Evolutionary conservation across 2,888 invertebrate genomes (phyloP).

Genomic region (Salticus scenicus): DNA sequence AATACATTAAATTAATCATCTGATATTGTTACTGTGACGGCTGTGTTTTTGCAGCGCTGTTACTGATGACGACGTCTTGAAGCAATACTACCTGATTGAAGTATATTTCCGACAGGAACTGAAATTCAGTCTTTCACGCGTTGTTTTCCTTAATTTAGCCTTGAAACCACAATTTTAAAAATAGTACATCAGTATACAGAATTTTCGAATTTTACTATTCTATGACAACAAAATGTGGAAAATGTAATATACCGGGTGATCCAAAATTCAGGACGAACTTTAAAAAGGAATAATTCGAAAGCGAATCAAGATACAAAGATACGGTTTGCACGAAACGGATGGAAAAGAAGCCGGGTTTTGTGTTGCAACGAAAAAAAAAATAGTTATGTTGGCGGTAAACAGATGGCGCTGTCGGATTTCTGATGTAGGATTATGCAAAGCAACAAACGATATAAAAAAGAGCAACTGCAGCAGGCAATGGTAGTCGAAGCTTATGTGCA

Average conservation of each 20-base stretch:
- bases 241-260: neutral
- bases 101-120: too few relatives aligned
- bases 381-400: neutral
- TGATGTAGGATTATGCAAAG: constrained; percentile 7
- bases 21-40: too few relatives aligned
- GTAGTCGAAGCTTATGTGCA: constrained; percentile 1
- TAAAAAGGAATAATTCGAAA: constrained; percentile 8
- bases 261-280: neutral
- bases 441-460: neutral
- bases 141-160: too few relatives aligned
- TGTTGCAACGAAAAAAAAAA: neutral
- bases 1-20: too few relatives aligned
- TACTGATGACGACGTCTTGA: too few relatives aligned
- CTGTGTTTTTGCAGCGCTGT: too few relatives aligned
- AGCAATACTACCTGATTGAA: too few relatives aligned
- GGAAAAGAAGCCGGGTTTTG: constrained; percentile 17
- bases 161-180: too few relatives aligned
- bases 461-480: constrained; percentile 1
- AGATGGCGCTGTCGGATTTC: constrained; percentile 17
- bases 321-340: constrained; percentile 14
- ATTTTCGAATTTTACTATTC: too few relatives aligned
- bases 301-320: constrained; percentile 4
- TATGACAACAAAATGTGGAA: too few relatives aligned
- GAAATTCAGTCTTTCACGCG: too few relatives aligned
- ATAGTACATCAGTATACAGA: too few relatives aligned